A percentile compares a stretch with the other conserved stretches of the same genome.
phyloP scores from a whole-genome alignment of 2,113 vertebrate species.

The Camelus dromedarius region DNA sequence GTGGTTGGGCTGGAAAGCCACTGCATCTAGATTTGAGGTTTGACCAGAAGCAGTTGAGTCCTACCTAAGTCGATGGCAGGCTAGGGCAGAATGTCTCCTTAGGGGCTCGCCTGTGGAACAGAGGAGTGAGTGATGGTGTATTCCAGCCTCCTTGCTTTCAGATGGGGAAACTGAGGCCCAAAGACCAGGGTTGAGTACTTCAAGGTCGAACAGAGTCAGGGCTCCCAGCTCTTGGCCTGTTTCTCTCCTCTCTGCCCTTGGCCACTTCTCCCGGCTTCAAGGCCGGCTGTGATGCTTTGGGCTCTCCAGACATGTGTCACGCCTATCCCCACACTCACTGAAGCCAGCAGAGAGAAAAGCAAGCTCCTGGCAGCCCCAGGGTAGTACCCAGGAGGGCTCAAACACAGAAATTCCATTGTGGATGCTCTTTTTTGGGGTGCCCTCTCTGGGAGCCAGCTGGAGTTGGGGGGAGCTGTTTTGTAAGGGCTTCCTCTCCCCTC shows the following conservation, averaged over 20 bases:
- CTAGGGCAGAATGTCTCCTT: not conserved
- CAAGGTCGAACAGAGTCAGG: not conserved
- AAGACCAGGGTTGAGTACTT: not conserved
- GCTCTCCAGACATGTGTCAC: not conserved
- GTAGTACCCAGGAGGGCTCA: accelerated
- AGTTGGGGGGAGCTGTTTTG: not conserved
- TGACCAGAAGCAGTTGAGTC: not conserved
- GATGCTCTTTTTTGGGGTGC: not conserved
- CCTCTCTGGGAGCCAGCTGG: accelerated
- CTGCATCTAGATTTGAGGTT: not conserved
- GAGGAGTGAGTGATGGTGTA: not conserved
- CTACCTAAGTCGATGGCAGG: too few relatives aligned
- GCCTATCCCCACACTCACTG: not conserved
- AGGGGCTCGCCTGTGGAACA: not conserved
- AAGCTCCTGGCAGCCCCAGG: not conserved
- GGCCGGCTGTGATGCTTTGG: not conserved
- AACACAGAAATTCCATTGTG: accelerated
- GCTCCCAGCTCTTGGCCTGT: not conserved
- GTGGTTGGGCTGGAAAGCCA: not conserved
- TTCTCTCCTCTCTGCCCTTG: not conserved
- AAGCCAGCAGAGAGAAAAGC: not conserved
- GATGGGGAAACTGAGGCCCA: not conserved
- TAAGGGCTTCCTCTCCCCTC: not conserved
- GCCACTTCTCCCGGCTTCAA: not conserved
- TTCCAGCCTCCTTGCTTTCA: not conserved